phyloP scores from a whole-genome alignment of 2,888 invertebrate genomes.

The Ptilodon capucinus region DNA sequence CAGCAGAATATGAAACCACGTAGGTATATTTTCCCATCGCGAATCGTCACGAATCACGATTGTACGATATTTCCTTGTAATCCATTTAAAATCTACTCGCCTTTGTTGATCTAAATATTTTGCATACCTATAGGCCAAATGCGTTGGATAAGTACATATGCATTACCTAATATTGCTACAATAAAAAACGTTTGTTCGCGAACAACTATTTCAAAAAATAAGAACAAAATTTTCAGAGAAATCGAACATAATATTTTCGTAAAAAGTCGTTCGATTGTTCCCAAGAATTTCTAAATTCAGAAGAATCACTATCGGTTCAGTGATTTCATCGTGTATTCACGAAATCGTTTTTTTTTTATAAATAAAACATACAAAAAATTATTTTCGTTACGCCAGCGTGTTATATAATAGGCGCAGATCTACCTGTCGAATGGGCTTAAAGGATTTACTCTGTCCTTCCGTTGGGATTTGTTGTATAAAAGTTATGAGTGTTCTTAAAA shows the following conservation, averaged over 20 bases:
- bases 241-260: not conserved
- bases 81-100: too few relatives aligned
- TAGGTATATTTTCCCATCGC: too few relatives aligned
- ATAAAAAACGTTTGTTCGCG: too few relatives aligned
- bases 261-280: not conserved
- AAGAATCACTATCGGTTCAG: not conserved
- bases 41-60: too few relatives aligned
- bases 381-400: not conserved
- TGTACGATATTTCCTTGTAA: too few relatives aligned
- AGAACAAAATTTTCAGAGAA: not conserved
- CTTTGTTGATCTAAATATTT: too few relatives aligned
- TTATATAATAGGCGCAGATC: not conserved
- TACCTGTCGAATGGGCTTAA: slow-evolving; percentile 17
- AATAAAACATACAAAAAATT: not conserved
- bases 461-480: slow-evolving; percentile 12
- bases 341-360: not conserved
- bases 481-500: slow-evolving; percentile 1
- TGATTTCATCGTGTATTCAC: not conserved
- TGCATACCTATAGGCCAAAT: too few relatives aligned
- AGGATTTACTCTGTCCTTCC: slow-evolving; percentile 17
- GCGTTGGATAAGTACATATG: too few relatives aligned
- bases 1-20: too few relatives aligned
- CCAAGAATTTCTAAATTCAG: not conserved
- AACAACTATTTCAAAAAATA: not conserved
- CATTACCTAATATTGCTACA: too few relatives aligned